Percentiles rank a stretch among this genome's conserved stretches.
These are phyloP conservation scores for Melanostoma mellinum DNA, from an alignment of 2,888 invertebrate genomes.

Conservation along the genomic window DNA sequence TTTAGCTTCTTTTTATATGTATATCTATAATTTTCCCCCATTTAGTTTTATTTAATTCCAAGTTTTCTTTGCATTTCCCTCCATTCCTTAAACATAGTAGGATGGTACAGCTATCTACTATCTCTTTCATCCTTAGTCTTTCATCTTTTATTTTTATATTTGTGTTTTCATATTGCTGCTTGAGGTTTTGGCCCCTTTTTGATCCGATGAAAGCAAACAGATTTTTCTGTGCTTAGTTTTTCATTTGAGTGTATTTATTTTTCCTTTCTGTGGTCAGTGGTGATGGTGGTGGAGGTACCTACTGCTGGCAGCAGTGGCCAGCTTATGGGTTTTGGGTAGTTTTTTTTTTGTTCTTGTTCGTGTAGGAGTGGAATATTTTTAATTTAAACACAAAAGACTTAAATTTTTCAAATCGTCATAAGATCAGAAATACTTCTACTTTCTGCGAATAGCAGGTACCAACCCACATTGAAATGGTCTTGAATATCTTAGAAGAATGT, in stretches of 20 bases:
- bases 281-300: slow-evolving; percentile 6
- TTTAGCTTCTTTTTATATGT: slow-evolving; percentile 3
- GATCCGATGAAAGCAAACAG: slow-evolving; percentile 58
- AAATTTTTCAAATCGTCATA: too few species aligned
- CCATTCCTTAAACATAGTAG: background rate
- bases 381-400: too few species aligned
- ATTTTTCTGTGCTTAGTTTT: slow-evolving; percentile 66
- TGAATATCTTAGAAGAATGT: too few species aligned
- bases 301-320: slow-evolving; percentile 19
- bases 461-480: too few species aligned
- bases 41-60: slow-evolving; percentile 65
- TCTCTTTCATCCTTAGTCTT: slow-evolving; percentile 1
- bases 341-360: too few species aligned
- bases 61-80: slow-evolving; percentile 14
- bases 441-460: too few species aligned
- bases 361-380: too few species aligned
- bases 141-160: slow-evolving; percentile 15
- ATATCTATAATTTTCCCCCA: slow-evolving; percentile 42
- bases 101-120: too few species aligned
- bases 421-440: too few species aligned
- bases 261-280: slow-evolving; percentile 29
- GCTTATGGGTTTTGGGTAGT: slow-evolving; percentile 14
- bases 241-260: slow-evolving; percentile 42
- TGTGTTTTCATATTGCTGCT: slow-evolving; percentile 16
- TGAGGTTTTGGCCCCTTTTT: slow-evolving; percentile 55